Evolutionary conservation across 2,888 invertebrate species (phyloP), one percentile per base, ranked within the genome.

Genomic region (Sphaerophoria rueppellii): DNA sequence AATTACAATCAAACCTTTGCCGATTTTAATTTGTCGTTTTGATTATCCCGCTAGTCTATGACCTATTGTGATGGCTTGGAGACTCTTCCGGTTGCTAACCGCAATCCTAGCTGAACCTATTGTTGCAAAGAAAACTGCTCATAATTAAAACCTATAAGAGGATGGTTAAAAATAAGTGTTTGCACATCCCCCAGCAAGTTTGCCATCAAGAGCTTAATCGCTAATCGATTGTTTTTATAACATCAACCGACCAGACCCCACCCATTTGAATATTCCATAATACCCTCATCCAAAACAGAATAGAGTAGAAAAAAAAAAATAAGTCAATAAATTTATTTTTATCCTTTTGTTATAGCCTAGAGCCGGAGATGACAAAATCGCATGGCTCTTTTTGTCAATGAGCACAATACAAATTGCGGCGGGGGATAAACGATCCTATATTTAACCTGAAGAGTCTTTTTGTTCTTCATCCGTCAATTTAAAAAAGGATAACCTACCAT

Each of bases 261-360:
- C 9, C 54, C n/a, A 40, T 54, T 67, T 60, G 14, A 14, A 14
- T 32, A 63, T 40, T 46, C 46, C 32, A 34, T 61, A 32, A 34
- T 34, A 46, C 14, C 7, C 57, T 71, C 34, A 55, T 50, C 63
- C 71, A 73, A 74, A 24, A 24, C 24, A 24, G 1, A 24, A 24
- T 2, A 24, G 24, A 24, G 24, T 2, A 24, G 1, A 24, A 24
- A 24, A 24, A 24, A 24, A 24, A 24, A 24, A 24, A 24, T 50
- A 74, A 40, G 34, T 60, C 63, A 63, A 75, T 74, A 80, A 75
- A 40, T 40, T 75, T 74, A 74, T 80, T 80, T 75, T 69, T 70
- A 74, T 69, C 74, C 69, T 63, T 69, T 70, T 63, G 35, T 50
- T 74, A 63, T 34, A 5, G 14, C 43, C 40, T n/a, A 58, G 34